These are phyloP conservation scores for Hephaestus fuliginosus DNA, from an alignment of 2,797 vertebrate genomes.

Conservation along the genomic window DNA sequence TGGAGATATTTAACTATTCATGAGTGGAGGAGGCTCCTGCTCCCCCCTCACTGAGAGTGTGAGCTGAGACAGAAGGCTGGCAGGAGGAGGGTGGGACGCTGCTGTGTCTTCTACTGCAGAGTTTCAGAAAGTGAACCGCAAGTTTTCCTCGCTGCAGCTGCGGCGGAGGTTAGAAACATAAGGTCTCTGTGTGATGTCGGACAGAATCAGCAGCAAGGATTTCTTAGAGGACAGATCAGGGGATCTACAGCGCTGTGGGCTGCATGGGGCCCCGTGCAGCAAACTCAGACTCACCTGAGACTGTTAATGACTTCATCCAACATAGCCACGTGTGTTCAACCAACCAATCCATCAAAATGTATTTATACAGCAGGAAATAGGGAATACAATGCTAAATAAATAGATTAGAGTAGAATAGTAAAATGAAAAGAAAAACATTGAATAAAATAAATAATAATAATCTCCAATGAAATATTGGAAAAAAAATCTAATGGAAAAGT, in stretches of 20 bases:
- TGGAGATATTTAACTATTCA: slow-evolving; percentile 60
- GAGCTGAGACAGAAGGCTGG: slow-evolving; percentile 72
- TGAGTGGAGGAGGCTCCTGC: slow-evolving; percentile 49
- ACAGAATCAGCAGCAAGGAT: slow-evolving; percentile 49
- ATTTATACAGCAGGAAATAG: too few relatives aligned
- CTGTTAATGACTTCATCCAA: slow-evolving; percentile 60
- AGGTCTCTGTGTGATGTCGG: slow-evolving; percentile 63
- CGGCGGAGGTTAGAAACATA: slow-evolving; percentile 60
- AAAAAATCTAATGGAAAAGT: too few relatives aligned
- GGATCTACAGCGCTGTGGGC: slow-evolving; percentile 47
- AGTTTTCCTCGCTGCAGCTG: slow-evolving; percentile 67
- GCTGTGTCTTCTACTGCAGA: slow-evolving; percentile 71
- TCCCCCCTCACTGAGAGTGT: slow-evolving; percentile 44
- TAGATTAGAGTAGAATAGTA: too few relatives aligned
- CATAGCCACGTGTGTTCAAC: slow-evolving; percentile 11
- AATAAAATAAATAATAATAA: too few relatives aligned
- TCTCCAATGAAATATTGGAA: too few relatives aligned
- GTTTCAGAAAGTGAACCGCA: slow-evolving; percentile 73
- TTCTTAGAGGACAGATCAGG: slow-evolving; percentile 65
- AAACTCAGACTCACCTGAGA: slow-evolving; percentile 57
- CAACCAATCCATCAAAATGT: too few relatives aligned
- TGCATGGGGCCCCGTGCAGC: slow-evolving; percentile 14
- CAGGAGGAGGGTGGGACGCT: slow-evolving; percentile 65
- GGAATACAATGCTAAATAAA: too few relatives aligned
- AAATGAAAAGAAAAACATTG: too few relatives aligned